Conservation (phyloP, 1,140 invertebrate species). For the Ericerus pela region DNA sequence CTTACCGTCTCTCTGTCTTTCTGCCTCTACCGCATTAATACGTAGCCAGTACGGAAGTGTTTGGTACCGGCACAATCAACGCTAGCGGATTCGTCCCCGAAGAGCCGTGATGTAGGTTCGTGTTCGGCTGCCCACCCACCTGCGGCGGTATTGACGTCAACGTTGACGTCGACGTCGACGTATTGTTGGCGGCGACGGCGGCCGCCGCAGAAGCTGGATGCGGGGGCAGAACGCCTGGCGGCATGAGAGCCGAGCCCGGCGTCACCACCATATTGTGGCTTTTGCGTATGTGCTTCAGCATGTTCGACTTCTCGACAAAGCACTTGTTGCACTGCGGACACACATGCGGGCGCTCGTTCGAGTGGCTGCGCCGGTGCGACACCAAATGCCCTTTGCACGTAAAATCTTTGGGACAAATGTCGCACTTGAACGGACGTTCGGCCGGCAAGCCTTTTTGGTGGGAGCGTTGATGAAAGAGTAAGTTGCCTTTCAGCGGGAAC, state of each 20-base stretch:
- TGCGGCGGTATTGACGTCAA: background rate
- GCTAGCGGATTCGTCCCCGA: constrained; percentile 4
- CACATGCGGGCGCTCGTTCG: constrained; percentile 54
- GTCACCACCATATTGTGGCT: constrained; percentile 14
- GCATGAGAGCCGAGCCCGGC: background rate
- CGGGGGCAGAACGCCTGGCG: background rate
- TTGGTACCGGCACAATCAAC: constrained; percentile 7
- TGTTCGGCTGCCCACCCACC: background rate
- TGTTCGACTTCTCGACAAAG: constrained; percentile 58
- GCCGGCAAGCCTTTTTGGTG: constrained; percentile 70
- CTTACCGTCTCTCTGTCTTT: too few species aligned
- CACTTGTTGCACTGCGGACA: constrained; percentile 60
- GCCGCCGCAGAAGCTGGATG: background rate
- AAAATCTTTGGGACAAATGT: constrained; percentile 36
- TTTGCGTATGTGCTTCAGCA: constrained; percentile 42
- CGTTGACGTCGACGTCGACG: background rate
- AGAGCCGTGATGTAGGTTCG: background rate
- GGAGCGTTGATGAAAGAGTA: constrained; percentile 61
- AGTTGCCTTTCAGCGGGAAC: constrained; percentile 17
- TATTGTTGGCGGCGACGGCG: background rate
- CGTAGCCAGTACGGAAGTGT: constrained; percentile 9
- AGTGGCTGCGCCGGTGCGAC: constrained; percentile 49
- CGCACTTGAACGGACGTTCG: constrained; percentile 66
- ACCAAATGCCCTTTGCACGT: constrained; percentile 52
- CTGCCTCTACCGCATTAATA: constrained; percentile 3